These are phyloP conservation scores for Seira musarum DNA, from an alignment of 2,888 invertebrate genomes.

Conservation along the genomic window DNA sequence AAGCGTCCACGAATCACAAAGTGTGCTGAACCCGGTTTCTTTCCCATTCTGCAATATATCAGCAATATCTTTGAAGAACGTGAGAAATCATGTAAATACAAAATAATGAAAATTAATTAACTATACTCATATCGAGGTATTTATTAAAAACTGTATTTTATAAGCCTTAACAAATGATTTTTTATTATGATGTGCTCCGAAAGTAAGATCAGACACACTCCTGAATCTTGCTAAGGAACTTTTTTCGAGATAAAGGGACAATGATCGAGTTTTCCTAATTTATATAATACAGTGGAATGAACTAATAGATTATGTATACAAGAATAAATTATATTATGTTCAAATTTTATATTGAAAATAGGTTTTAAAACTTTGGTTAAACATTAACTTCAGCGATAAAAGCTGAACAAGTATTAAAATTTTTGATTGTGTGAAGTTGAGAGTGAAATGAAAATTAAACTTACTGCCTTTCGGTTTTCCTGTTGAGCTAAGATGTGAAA, in stretches of 20 bases:
- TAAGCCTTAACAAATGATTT: neutral
- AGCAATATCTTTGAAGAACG: constrained; percentile 46
- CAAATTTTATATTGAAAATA: neutral
- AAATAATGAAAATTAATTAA: neutral
- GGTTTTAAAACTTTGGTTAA: neutral
- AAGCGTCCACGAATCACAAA: constrained; percentile 48
- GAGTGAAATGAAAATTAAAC: neutral
- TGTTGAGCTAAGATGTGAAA: constrained; percentile 12
- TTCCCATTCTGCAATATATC: constrained; percentile 46
- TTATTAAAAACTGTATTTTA: neutral
- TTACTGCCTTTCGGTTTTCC: constrained; percentile 18
- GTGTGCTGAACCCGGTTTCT: constrained; percentile 61
- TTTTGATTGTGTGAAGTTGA: too few species aligned
- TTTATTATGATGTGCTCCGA: neutral
- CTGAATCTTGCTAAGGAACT: neutral
- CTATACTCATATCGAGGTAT: neutral
- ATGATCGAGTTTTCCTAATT: too few species aligned
- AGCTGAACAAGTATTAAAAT: constrained; percentile 31
- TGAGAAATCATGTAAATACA: neutral
- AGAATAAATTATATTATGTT: neutral
- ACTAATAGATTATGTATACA: neutral
- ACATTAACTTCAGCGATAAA: neutral
- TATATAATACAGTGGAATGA: neutral
- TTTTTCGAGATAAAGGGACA: neutral
- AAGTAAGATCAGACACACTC: neutral